Base-by-base conservation (phyloP, 2,888 invertebrate genomes). In the Brachyptera risi region DNA sequence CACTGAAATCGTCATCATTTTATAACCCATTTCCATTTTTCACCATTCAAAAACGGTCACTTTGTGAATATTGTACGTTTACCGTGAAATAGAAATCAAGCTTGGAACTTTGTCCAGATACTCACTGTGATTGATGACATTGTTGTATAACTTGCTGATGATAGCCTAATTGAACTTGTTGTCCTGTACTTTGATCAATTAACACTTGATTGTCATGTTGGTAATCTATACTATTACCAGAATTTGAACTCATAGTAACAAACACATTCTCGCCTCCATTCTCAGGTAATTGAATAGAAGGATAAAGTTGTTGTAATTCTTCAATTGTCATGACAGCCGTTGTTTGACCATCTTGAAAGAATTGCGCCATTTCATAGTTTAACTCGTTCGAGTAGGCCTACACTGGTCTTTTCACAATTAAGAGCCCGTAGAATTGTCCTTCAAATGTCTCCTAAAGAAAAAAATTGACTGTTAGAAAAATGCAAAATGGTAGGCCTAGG, bases 221-320 rank as follows among this genome's bases (percentile, higher is more conserved):
- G 21, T 13, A 35, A 17, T 54, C 54, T 3, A 54, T 37, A 31
- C 31, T 11, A 24, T n/a, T n/a, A n/a, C n/a, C n/a, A n/a, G n/a
- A n/a, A n/a, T 54, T 35, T 19, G 54, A 37, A 23, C 37, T 54
- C 23, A 37, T 37, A n/a, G n/a, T n/a, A 7, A 35, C 54, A 21
- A 37, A 19, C 4, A 17, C 17, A 21, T 44, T 44, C 7, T 44
- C 4, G 13, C 2, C 24, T 4, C 47, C 24, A 9, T n/a, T 2
- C 4, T 47, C 23, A 21, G 21, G 11, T 47, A 23, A 47, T 47
- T 31, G 37, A 19, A 54, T 9, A 23, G 35, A 23, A 7, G 31
- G 35, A 11, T 13, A 31, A 7, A 54, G 19, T 11, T 15, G 35
- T 21, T 3, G 37, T 7, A 54, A 3, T 17, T 54, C 21, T 13